Conservation (phyloP, 1,140 invertebrate species). For the Sipha flava region DNA sequence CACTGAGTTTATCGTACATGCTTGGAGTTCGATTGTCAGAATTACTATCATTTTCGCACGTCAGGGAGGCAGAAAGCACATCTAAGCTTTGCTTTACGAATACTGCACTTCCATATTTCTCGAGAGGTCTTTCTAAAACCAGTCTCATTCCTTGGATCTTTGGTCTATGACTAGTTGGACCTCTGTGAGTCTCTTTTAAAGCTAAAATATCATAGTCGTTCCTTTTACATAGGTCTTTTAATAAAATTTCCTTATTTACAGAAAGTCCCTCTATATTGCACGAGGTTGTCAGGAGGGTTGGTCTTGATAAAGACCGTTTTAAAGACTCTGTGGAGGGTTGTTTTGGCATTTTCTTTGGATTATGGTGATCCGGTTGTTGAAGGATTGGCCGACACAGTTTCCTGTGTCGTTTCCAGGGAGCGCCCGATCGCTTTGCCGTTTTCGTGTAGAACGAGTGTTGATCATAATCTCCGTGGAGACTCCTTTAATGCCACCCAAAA, state of each 20-base stretch:
- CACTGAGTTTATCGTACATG: not conserved
- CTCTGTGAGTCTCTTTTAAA: conserved; percentile 24
- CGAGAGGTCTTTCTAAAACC: conserved; percentile 14
- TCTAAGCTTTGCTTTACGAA: conserved; percentile 4
- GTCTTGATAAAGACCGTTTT: conserved; percentile 24
- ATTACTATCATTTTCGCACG: conserved; percentile 20
- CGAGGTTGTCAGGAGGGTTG: conserved; percentile 3
- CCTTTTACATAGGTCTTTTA: not conserved
- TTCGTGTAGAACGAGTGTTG: not conserved
- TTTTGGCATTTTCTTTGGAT: not conserved
- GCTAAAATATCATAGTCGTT: not conserved
- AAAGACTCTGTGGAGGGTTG: too few species aligned
- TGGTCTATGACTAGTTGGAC: conserved; percentile 2
- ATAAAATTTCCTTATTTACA: not conserved
- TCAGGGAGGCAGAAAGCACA: not conserved
- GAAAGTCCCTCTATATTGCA: conserved; percentile 29
- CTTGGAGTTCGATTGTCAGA: not conserved
- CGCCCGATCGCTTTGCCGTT: not conserved
- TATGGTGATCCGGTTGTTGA: not conserved
- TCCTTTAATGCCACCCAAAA: not conserved
- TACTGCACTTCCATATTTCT: conserved; percentile 28
- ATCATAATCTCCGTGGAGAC: not conserved
- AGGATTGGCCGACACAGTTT: not conserved
- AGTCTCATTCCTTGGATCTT: conserved; percentile 23
- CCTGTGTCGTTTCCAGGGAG: not conserved